These are phyloP conservation scores for Anarsia innoxiella DNA, from an alignment of 2,888 invertebrate genomes.

Conservation along the genomic window DNA sequence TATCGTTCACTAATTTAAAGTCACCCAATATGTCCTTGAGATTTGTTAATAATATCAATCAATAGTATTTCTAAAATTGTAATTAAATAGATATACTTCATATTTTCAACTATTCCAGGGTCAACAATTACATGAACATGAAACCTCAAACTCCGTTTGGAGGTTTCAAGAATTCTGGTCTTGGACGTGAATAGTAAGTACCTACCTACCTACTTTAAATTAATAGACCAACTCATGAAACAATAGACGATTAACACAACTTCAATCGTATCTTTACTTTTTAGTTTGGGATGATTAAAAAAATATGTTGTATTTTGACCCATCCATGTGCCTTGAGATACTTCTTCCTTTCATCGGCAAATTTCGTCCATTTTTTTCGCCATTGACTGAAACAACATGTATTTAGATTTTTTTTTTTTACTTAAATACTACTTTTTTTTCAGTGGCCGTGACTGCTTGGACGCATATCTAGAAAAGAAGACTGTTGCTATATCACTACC, in stretches of 20 bases:
- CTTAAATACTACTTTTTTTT: constrained; percentile 37
- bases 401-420: too few species aligned
- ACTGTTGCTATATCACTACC: constrained; percentile 82
- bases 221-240: too few species aligned
- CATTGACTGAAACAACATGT: too few species aligned
- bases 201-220: too few species aligned
- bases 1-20: too few species aligned
- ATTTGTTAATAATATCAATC: not conserved
- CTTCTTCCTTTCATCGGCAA: too few species aligned
- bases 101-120: constrained; percentile 62
- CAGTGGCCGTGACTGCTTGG: constrained; percentile 85
- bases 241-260: too few species aligned
- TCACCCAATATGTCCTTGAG: not conserved
- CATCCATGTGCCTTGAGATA: too few species aligned
- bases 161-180: constrained; percentile 90
- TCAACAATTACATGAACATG: constrained; percentile 81
- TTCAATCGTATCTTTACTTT: too few species aligned
- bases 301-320: too few species aligned
- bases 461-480: constrained; percentile 86
- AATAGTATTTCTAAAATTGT: not conserved
- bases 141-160: constrained; percentile 89
- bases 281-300: too few species aligned
- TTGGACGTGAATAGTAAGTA: constrained; percentile 84
- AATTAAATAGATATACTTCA: not conserved
- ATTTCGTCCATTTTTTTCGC: too few species aligned